These are phyloP conservation scores for Perdita meconis DNA, from an alignment of 2,888 invertebrate genomes.

Conservation along the genomic window DNA sequence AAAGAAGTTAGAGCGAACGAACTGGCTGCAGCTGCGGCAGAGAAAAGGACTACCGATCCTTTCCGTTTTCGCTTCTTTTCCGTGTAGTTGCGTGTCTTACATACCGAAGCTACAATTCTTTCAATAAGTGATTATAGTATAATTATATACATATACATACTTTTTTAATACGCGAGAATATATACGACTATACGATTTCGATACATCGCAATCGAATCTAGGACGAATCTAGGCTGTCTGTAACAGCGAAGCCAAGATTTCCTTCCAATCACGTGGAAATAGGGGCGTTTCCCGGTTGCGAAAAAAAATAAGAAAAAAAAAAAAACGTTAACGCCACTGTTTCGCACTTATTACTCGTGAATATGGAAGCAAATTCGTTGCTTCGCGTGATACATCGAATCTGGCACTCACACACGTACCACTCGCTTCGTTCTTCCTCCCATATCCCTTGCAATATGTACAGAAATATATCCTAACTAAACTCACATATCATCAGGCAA, in stretches of 20 bases:
- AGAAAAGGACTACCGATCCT: slow-evolving; percentile 31
- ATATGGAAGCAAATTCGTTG: slow-evolving; percentile 43
- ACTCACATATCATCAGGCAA: slow-evolving; percentile 72
- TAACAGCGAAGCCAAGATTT: slow-evolving; percentile 55
- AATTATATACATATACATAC: slow-evolving; percentile 74
- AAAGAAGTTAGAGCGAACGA: slow-evolving; percentile 38
- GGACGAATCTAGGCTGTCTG: slow-evolving; percentile 67
- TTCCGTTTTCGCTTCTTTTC: slow-evolving; percentile 27
- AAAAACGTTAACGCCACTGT: slow-evolving; percentile 19
- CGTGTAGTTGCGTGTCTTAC: slow-evolving; percentile 52
- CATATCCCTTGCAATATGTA: slow-evolving; percentile 66
- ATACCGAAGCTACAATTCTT: slow-evolving; percentile 75
- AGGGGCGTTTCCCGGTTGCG: slow-evolving; percentile 13
- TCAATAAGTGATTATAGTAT: slow-evolving; percentile 74
- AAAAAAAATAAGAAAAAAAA: not conserved
- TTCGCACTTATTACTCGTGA: slow-evolving; percentile 29
- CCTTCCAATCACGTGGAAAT: slow-evolving; percentile 41
- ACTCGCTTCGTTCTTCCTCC: slow-evolving; percentile 53
- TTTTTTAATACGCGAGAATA: slow-evolving; percentile 70
- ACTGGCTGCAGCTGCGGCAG: slow-evolving; percentile 49
- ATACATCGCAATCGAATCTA: slow-evolving; percentile 69
- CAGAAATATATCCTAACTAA: slow-evolving; percentile 72
- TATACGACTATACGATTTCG: slow-evolving; percentile 72
- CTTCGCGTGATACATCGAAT: slow-evolving; percentile 50
- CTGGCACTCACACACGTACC: slow-evolving; percentile 65